Evolutionary conservation across 2,113 vertebrate genomes (phyloP).

Genomic region (Lasiurus borealis): DNA sequence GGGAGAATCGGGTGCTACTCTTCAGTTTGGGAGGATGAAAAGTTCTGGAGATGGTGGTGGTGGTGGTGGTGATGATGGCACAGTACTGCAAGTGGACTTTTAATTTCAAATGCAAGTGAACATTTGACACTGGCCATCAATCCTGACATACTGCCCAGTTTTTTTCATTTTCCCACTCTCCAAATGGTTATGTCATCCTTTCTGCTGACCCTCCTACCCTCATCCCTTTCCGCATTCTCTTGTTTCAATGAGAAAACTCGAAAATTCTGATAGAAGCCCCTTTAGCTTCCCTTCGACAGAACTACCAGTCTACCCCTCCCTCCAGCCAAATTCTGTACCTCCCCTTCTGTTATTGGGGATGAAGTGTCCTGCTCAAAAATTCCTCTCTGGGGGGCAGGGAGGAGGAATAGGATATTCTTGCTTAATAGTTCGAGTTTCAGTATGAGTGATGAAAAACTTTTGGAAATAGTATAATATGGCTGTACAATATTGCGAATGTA

Average conservation of each 20-base stretch:
- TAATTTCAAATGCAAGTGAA: background rate
- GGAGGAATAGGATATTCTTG: background rate
- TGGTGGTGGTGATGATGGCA: background rate
- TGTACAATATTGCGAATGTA: background rate
- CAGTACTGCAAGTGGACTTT: background rate
- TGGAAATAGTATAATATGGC: background rate
- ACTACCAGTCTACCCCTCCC: background rate
- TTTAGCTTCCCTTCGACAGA: background rate
- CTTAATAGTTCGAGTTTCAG: background rate
- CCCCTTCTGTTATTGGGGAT: background rate
- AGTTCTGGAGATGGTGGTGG: background rate
- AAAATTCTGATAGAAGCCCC: background rate
- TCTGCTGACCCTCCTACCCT: background rate
- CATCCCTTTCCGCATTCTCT: background rate
- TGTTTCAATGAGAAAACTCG: background rate
- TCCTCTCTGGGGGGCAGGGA: accelerated
- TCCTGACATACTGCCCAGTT: background rate
- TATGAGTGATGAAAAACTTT: background rate
- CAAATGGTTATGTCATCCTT: background rate
- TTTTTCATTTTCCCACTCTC: background rate
- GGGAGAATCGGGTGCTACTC: too few relatives aligned
- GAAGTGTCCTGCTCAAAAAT: background rate
- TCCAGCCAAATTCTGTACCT: background rate
- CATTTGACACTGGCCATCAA: background rate
- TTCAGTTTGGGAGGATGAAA: background rate